phyloP scores from a whole-genome alignment of 2,888 invertebrate genomes.

The Drosophila nr. perissopoda region DNA sequence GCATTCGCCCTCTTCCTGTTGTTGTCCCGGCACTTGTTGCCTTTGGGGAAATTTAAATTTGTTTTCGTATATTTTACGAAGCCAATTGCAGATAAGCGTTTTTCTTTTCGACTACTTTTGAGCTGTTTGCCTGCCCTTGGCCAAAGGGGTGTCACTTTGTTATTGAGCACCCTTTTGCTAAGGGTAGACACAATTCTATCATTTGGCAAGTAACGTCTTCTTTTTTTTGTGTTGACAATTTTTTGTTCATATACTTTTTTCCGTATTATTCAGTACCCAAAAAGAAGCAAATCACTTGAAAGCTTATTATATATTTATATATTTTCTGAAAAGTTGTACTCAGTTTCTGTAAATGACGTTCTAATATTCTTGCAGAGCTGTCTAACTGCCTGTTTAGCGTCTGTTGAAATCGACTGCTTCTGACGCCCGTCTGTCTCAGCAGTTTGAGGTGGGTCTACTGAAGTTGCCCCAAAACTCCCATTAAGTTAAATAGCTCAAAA shows the following conservation, averaged over 20 bases:
- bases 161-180: not conserved
- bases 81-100: constrained; percentile 78
- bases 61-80: constrained; percentile 69
- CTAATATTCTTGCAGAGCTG: constrained; percentile 24
- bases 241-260: no score
- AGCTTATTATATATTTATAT: constrained; percentile 48
- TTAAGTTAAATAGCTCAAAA: constrained; percentile 10
- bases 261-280: not conserved
- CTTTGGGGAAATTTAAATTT: constrained; percentile 74
- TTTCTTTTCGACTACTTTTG: constrained; percentile 59
- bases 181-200: not conserved
- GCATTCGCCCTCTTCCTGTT: constrained; percentile 17
- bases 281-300: not conserved
- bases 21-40: constrained; percentile 70
- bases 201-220: not conserved
- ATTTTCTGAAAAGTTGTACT: constrained; percentile 57
- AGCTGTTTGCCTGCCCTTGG: constrained; percentile 45
- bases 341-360: constrained; percentile 29
- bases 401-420: constrained; percentile 39
- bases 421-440: constrained; percentile 35
- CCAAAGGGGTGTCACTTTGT: constrained; percentile 25
- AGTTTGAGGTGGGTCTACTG: constrained; percentile 47
- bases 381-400: constrained; percentile 41
- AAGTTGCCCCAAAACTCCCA: constrained; percentile 12
- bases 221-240: not conserved